phyloP scores from a whole-genome alignment of 2,113 vertebrate species.

The Sigmodon hispidus region DNA sequence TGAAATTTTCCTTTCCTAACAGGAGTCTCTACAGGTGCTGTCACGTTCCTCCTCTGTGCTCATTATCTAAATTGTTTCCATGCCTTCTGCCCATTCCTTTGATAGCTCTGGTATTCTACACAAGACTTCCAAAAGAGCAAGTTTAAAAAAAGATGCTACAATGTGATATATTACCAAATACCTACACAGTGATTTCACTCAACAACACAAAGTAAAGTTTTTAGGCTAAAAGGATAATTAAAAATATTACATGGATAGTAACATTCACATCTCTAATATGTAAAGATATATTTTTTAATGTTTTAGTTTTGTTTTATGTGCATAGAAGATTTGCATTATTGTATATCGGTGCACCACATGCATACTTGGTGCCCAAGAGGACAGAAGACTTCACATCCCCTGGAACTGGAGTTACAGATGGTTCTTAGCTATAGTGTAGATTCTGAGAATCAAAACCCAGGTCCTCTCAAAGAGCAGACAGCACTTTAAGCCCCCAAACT shows the following conservation, averaged over 20 bases:
- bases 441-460: not conserved
- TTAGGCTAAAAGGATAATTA: not conserved
- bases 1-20: not conserved
- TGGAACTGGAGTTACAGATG: not conserved
- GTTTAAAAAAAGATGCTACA: not conserved
- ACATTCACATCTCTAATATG: not conserved
- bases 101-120: not conserved
- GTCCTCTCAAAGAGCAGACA: not conserved
- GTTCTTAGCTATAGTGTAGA: not conserved
- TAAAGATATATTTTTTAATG: not conserved
- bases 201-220: not conserved
- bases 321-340: not conserved
- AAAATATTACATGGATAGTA: not conserved
- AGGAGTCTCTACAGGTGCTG: not conserved
- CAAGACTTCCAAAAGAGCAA: not conserved
- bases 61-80: not conserved
- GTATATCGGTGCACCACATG: not conserved
- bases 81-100: not conserved
- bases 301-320: not conserved
- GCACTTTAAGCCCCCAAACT: not conserved
- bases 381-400: not conserved
- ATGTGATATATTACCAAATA: not conserved
- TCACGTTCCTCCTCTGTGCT: too few relatives aligned
- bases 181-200: not conserved
- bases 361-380: not conserved